Conservation (phyloP, 2,797 vertebrate species). For the Chlorospingus semifuscus region DNA sequence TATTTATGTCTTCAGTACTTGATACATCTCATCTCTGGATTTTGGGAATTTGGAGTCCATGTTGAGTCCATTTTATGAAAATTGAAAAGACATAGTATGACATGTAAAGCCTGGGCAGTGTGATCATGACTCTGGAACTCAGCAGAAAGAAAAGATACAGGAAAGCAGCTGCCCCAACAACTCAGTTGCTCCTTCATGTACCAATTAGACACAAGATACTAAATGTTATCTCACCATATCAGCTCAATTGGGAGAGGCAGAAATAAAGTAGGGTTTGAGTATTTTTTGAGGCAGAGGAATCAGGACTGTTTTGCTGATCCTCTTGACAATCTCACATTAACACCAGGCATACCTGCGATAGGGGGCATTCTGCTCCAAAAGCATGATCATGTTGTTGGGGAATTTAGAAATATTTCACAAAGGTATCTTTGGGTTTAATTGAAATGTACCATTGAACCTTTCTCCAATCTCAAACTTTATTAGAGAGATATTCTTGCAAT, state of each 20-base stretch:
- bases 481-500: not conserved
- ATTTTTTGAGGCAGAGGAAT: not conserved
- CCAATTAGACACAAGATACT: not conserved
- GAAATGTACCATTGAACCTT: not conserved
- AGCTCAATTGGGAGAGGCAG: not conserved
- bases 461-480: not conserved
- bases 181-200: not conserved
- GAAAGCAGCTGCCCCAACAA: not conserved
- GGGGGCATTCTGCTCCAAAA: not conserved
- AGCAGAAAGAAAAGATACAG: not conserved
- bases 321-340: not conserved
- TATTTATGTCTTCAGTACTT: not conserved
- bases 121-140: not conserved
- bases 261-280: not conserved
- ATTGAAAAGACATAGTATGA: not conserved
- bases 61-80: not conserved
- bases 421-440: not conserved
- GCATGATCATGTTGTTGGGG: fast-evolving
- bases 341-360: not conserved
- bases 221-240: not conserved
- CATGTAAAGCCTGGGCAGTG: not conserved
- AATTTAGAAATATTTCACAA: not conserved
- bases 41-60: not conserved
- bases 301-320: not conserved
- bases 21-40: not conserved